Conservation (phyloP, 2,888 invertebrate species). For the Aphodius sticticus region DNA sequence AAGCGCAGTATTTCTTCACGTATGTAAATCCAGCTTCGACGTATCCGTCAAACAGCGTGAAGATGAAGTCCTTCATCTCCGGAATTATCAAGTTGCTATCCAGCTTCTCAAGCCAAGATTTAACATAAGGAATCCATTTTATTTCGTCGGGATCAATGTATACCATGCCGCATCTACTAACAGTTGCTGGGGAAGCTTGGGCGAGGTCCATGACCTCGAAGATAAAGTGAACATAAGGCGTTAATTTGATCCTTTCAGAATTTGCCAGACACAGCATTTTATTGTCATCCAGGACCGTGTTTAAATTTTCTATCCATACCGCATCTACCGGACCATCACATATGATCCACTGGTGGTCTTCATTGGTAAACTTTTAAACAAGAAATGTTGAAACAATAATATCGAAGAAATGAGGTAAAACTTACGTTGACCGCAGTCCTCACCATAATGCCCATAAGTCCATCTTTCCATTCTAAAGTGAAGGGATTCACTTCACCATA, state of each 20-base stretch:
- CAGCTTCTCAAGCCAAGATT: slow-evolving; percentile 75
- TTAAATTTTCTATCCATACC: slow-evolving; percentile 94
- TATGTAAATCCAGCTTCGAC: slow-evolving; percentile 73
- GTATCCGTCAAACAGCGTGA: slow-evolving; percentile 71
- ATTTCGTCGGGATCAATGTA: slow-evolving; percentile 87
- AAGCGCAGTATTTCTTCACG: slow-evolving; percentile 73
- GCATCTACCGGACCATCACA: slow-evolving; percentile 94
- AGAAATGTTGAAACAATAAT: not conserved
- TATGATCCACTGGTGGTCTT: slow-evolving; percentile 89
- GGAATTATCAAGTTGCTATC: slow-evolving; percentile 62
- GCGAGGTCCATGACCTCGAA: slow-evolving; percentile 87
- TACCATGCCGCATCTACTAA: slow-evolving; percentile 88
- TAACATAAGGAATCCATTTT: slow-evolving; percentile 81
- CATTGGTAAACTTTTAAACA: slow-evolving; percentile 57
- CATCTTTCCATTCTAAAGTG: slow-evolving; percentile 92
- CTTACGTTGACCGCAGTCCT: slow-evolving; percentile 67
- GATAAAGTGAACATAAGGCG: slow-evolving; percentile 88
- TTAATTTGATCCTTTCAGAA: slow-evolving; percentile 89
- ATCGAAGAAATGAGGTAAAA: not conserved
- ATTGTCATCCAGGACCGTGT: slow-evolving; percentile 91
- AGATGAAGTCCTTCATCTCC: slow-evolving; percentile 70
- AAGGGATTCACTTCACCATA: slow-evolving; percentile 86
- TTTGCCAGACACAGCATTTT: slow-evolving; percentile 93
- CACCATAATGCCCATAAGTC: slow-evolving; percentile 77
- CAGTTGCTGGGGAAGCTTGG: slow-evolving; percentile 92